Percentiles rank a stretch among this genome's conserved stretches.
These are phyloP conservation scores for Corticium candelabrum DNA, from an alignment of 37 sponge, comb jelly and placozoan genomes.

Conservation along the genomic window DNA sequence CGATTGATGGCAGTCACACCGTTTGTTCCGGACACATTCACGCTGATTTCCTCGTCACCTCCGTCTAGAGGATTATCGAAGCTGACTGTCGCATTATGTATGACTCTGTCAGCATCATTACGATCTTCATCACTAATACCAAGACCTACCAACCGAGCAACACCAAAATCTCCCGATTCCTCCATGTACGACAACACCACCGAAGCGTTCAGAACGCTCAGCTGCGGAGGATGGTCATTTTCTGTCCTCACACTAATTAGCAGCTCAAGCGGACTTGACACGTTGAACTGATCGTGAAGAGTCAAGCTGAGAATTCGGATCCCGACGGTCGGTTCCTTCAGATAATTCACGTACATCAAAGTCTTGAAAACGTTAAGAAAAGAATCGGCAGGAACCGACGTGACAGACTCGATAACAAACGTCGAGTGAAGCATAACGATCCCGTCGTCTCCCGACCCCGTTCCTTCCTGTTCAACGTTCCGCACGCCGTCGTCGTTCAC, in stretches of 20 bases:
- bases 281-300: background rate
- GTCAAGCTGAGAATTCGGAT: background rate
- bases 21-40: background rate
- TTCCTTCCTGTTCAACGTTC: background rate
- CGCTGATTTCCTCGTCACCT: background rate
- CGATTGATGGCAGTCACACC: background rate
- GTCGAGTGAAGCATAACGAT: background rate
- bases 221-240: background rate
- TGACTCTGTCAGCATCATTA: background rate
- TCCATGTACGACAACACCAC: background rate
- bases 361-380: background rate
- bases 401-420: background rate
- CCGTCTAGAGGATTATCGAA: background rate
- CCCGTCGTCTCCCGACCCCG: background rate
- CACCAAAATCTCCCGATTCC: background rate
- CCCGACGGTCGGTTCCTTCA: background rate
- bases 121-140: background rate
- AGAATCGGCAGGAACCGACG: background rate
- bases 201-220: background rate
- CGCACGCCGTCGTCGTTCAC: no score
- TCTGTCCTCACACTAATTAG: background rate
- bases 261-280: background rate
- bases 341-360: background rate
- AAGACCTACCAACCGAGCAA: background rate
- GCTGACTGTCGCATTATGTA: background rate